Evolutionary conservation across 1,140 invertebrate genomes (phyloP).

Genomic region (Calephelis virginiensis): DNA sequence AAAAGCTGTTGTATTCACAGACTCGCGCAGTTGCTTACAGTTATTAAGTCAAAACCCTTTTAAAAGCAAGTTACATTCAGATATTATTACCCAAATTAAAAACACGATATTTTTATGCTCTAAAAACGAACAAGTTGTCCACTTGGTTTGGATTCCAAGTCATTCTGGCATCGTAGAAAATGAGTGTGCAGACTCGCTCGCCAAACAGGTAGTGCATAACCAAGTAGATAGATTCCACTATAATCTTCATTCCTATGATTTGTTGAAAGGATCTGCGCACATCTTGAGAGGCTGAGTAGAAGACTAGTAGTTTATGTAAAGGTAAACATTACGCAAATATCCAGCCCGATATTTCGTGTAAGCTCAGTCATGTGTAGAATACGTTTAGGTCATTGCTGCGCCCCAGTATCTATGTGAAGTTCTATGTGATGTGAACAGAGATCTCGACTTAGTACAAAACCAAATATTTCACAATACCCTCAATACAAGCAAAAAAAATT

Average conservation of each 20-base stretch:
- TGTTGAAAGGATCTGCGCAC: neutral
- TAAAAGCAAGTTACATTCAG: no score
- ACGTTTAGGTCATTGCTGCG: neutral
- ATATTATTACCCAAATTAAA: neutral
- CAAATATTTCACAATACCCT: no score
- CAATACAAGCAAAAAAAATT: no score
- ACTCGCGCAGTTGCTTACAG: no score
- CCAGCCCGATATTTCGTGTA: neutral
- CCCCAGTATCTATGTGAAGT: conserved; percentile 18
- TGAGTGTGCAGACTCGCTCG: neutral
- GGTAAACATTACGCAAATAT: conserved; percentile 1
- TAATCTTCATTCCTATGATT: neutral
- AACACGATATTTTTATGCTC: neutral
- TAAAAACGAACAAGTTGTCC: neutral
- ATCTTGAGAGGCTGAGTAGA: no score
- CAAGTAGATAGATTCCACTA: neutral
- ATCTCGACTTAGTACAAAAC: no score
- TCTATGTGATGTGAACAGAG: no score
- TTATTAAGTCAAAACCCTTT: no score
- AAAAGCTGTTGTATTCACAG: neutral
- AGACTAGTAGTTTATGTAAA: no score
- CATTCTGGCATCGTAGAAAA: neutral
- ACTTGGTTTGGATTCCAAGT: neutral
- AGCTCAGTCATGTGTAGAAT: neutral
- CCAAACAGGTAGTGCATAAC: neutral